Conservation (phyloP, 2,797 vertebrate species). For the Ibycter americanus region DNA sequence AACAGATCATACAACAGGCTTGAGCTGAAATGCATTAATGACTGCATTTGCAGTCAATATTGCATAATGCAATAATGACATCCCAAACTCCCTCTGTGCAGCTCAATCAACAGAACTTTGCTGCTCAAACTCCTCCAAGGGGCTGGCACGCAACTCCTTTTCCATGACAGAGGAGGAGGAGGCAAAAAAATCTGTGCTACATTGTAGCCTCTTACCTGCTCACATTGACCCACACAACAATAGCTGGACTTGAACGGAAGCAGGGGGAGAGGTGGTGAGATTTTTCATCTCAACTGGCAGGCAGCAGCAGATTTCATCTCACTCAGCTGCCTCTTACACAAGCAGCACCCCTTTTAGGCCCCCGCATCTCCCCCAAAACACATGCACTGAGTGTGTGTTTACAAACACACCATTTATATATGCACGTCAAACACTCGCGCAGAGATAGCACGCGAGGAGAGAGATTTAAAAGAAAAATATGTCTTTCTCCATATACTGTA, state of each 20-base stretch:
- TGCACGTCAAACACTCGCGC: neutral
- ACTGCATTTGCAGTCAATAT: too few relatives aligned
- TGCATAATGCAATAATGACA: too few relatives aligned
- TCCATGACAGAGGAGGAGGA: neutral
- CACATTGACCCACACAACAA: neutral
- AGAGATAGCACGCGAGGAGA: neutral
- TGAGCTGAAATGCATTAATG: neutral
- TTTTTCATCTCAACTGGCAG: neutral
- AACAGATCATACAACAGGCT: neutral
- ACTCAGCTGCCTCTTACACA: neutral
- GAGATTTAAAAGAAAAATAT: slow-evolving; percentile 28
- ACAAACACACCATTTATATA: neutral
- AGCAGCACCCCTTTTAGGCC: neutral
- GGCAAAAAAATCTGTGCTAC: neutral
- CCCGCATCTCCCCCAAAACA: accelerated
- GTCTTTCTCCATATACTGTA: slow-evolving; percentile 20
- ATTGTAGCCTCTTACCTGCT: neutral
- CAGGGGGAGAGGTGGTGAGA: neutral
- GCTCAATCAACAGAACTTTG: neutral
- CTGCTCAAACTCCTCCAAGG: neutral
- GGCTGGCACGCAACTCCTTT: neutral
- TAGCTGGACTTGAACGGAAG: neutral
- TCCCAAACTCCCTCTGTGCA: neutral
- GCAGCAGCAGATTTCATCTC: neutral
- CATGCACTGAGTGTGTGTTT: accelerated